Evolutionary conservation across 2,888 invertebrate species (phyloP).

Genomic region (Chromoteleia sp.): DNA sequence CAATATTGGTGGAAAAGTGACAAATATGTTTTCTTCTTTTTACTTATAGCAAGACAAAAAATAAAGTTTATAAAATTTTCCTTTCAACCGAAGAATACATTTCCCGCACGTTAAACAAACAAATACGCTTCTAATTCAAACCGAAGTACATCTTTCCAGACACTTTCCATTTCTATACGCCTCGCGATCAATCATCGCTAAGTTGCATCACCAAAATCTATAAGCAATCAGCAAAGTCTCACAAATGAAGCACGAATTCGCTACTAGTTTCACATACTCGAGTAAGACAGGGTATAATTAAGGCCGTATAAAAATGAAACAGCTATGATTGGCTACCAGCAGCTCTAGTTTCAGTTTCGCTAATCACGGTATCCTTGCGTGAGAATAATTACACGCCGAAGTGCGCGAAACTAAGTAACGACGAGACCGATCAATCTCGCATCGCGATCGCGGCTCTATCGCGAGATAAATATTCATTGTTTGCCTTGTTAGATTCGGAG

Average conservation of each 20-base stretch:
- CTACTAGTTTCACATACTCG: constrained; percentile 30
- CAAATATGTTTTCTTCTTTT: no score
- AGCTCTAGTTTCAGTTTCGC: constrained; percentile 19
- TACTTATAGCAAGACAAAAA: no score
- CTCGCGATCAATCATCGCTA: constrained; percentile 12
- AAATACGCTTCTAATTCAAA: background rate
- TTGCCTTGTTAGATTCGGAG: background rate
- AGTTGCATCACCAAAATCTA: constrained; percentile 20
- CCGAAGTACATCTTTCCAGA: background rate
- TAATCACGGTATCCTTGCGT: constrained; percentile 31
- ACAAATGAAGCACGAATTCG: constrained; percentile 13
- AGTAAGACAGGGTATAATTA: constrained; percentile 28
- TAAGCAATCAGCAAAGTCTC: constrained; percentile 16
- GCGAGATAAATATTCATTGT: constrained; percentile 13
- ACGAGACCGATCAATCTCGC: constrained; percentile 12
- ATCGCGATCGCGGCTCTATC: constrained; percentile 5
- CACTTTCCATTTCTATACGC: constrained; percentile 7
- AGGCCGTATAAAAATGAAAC: constrained; percentile 18
- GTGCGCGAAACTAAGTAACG: constrained; percentile 14
- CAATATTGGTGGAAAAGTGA: no score
- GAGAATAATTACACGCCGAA: constrained; percentile 25
- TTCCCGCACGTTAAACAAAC: background rate
- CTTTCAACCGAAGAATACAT: no score
- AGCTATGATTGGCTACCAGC: constrained; percentile 8
- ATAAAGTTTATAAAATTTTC: no score